These are phyloP conservation scores for Pygmarrhopalites habei DNA, from an alignment of 1,140 invertebrate species.

Conservation along the genomic window DNA sequence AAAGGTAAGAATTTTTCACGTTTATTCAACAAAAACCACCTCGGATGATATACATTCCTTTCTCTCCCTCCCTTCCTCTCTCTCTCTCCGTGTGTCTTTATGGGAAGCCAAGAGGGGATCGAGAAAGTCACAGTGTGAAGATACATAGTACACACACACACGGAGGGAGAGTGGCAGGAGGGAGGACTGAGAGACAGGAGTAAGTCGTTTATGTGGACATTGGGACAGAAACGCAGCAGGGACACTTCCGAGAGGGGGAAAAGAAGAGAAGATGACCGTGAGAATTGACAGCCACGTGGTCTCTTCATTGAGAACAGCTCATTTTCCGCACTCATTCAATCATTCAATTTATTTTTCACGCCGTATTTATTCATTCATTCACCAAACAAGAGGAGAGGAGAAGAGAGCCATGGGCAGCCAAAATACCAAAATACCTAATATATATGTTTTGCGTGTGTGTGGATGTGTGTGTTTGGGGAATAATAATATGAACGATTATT, in stretches of 20 bases:
- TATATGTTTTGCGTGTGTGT: no score
- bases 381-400: no score
- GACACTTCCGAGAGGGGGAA: constrained; percentile 37
- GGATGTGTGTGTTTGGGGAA: no score
- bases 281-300: constrained; percentile 39
- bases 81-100: background rate
- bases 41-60: no score
- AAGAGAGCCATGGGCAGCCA: no score
- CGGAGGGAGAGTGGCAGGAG: background rate
- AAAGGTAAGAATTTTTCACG: no score
- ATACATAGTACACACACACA: no score
- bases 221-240: constrained; percentile 32
- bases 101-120: constrained; percentile 13
- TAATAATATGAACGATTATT: no score
- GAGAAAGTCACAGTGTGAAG: constrained; percentile 34
- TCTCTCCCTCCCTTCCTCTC: no score
- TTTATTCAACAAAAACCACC: no score
- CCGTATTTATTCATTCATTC: no score
- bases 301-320: constrained; percentile 16
- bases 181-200: constrained; percentile 3
- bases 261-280: constrained; percentile 31
- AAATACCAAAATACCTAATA: no score
- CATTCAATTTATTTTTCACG: background rate
- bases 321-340: constrained; percentile 12
- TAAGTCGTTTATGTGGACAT: constrained; percentile 26